Evolutionary conservation across 2,113 vertebrate species (phyloP).

Genomic region (Ammodytes marinus): DNA sequence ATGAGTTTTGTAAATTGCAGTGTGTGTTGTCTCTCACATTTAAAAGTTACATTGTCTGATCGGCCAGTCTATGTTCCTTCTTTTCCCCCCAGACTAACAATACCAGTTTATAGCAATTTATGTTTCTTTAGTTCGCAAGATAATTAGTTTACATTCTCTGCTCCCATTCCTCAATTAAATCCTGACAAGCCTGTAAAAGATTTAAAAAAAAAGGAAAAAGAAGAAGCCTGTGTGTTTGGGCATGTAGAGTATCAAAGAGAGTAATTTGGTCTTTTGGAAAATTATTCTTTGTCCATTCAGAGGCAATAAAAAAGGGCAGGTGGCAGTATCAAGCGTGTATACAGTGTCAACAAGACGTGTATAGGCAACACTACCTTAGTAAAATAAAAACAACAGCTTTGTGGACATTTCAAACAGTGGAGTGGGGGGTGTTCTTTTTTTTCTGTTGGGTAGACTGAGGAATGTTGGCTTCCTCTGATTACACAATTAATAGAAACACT

Average conservation of each 20-base stretch:
- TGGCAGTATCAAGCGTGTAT: conserved; percentile 77
- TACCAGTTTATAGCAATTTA: neutral
- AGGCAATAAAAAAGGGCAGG: conserved; percentile 74
- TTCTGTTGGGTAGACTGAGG: conserved; percentile 45
- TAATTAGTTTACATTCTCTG: conserved; percentile 6
- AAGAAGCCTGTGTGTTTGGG: neutral
- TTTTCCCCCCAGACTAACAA: neutral
- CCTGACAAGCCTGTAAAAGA: neutral
- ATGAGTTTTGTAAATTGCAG: neutral
- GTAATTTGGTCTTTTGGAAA: conserved; percentile 39
- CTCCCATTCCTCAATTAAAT: neutral
- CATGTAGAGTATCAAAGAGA: conserved; percentile 41
- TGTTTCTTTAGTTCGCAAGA: conserved; percentile 4
- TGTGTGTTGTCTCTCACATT: neutral
- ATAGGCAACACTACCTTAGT: conserved; percentile 79
- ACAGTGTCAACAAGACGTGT: conserved; percentile 85
- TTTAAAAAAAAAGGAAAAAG: neutral
- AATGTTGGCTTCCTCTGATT: conserved; percentile 24
- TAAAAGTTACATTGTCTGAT: neutral
- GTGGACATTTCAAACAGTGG: conserved; percentile 84
- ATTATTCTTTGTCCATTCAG: conserved; percentile 59
- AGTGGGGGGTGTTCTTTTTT: conserved; percentile 16
- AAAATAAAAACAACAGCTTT: conserved; percentile 80
- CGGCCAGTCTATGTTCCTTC: neutral
- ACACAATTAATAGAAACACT: conserved; percentile 6